Base-by-base conservation (phyloP, 2,113 vertebrate species). In the Eidolon helvum region DNA sequence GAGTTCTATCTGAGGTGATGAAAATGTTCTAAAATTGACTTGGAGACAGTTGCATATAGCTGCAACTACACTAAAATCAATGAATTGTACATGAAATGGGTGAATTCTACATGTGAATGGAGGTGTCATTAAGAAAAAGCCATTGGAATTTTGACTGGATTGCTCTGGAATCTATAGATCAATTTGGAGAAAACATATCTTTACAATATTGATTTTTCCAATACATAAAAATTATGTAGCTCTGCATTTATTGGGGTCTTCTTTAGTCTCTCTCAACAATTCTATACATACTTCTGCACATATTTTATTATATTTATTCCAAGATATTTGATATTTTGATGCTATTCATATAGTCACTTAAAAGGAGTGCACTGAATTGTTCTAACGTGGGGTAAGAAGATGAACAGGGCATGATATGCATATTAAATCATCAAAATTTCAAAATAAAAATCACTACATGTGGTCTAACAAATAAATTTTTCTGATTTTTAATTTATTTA, bases 171-270 rank as follows among this genome's bases (percentile, higher is more conserved):
- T 71, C 38, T 83, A 90, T 0, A 77, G 5, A 48, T 77, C 35
- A 75, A 53, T 61, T 40, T 77, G 65, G 28, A 96, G 43, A 86
- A 95, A 91, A 97, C 0, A 7, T 68, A 69, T 63, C 40, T 74
- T 80, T 80, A 93, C 1, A 91, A 45, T 72, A 82, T 1, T 94
- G 40, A 92, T 78, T 92, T 45, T 90, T 90, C 74, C 11, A 96
- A 82, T n/a, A 95, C 15, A 45, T 45, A 24, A 90, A 90, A 87
- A 84, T 95, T 78, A 59, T 3, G 21, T 12, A 89, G 40, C 88
- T 90, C 19, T 69, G 10, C 50, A 87, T 33, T 91, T 93, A 97
- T 55, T 79, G 79, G 66, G 33, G 35, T 69, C 18, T 74, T 33
- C 15, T 95, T 91, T 28, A 50, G 35, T 75, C 87, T 87, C n/a